Base-by-base conservation (phyloP, 2,113 vertebrate species). In the Spea multiplicata region DNA sequence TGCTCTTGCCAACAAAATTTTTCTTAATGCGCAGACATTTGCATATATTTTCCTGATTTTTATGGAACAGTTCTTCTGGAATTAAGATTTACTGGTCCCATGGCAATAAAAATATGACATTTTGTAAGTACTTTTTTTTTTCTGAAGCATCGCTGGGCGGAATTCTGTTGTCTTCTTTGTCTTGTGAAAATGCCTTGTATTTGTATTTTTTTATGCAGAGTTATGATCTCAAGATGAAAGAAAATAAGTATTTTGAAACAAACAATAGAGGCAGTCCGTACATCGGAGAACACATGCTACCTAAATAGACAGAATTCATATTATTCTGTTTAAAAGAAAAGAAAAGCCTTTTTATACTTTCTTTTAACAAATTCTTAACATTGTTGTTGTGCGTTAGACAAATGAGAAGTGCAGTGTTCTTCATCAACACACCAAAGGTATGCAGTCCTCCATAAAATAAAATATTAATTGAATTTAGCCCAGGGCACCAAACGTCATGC, bases 1-100 rank as follows among this genome's bases (percentile, higher is more conserved):
- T 44, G 71, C 64, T 68, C 64, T 61, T 68, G 78, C 71, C 71
- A 80, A 80, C 71, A 47, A 74, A 74, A 67, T 80, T 73, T 80
- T 67, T 80, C 71, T 73, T 80, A 80, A 80, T 80, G 78, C 65
- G 17, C 65, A 80, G 71, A 80, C 78, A 80, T 80, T 74, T 74
- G 78, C 78, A 80, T 80, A 80, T 68, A 80, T 80, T 80, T 74
- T 74, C 71, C 61, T 80, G 71, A 80, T 68, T 80, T 75, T 80
- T 80, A 80, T 80, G 71, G 65, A 80, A 74, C 52, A 68, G 45
- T 68, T 80, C 78, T 80, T 68, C 53, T 68, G 78, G 64, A 80
- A 80, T 80, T 73, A 74, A 80, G 78, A 80, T 80, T 80, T 80
- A 80, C 71, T 59, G 45, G 65, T 74, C 78, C 78, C 61, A 61